A percentile compares a stretch with the other conserved stretches of the same genome.
These are phyloP conservation scores for Acanthococcus lagerstroemiae DNA, from an alignment of 2,888 invertebrate species.

Conservation along the genomic window DNA sequence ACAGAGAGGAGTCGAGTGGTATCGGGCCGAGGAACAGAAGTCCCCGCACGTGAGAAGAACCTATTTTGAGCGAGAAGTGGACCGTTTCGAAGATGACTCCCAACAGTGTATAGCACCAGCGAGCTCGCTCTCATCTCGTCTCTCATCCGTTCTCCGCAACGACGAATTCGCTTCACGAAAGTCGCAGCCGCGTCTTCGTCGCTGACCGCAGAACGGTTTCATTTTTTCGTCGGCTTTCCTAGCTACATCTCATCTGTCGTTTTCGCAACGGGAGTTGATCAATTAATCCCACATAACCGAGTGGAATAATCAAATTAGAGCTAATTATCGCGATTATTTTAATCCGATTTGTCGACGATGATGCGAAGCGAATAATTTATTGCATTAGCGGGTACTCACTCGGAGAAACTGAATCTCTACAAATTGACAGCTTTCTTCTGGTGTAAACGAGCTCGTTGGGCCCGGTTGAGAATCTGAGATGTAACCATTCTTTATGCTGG, in stretches of 20 bases:
- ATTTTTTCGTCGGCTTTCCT: not conserved
- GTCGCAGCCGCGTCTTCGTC: not conserved
- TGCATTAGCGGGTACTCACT: too few relatives aligned
- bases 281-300: not conserved
- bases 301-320: not conserved
- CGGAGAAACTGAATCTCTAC: too few relatives aligned
- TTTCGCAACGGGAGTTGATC: not conserved
- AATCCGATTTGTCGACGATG: too few relatives aligned
- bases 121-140: not conserved
- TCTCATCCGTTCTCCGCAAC: not conserved
- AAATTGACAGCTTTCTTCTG: not conserved
- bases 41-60: not conserved
- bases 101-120: not conserved
- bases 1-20: not conserved
- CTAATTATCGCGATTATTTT: not conserved
- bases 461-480: not conserved
- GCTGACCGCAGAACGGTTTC: not conserved
- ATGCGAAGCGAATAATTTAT: too few relatives aligned
- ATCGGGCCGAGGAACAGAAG: too few relatives aligned
- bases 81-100: constrained; percentile 12
- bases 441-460: not conserved
- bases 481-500: not conserved
- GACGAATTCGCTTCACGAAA: not conserved
- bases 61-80: constrained; percentile 11
- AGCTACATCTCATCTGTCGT: not conserved